phyloP scores from a whole-genome alignment of 1,140 invertebrate species.

The Scaptomyza hsui region DNA sequence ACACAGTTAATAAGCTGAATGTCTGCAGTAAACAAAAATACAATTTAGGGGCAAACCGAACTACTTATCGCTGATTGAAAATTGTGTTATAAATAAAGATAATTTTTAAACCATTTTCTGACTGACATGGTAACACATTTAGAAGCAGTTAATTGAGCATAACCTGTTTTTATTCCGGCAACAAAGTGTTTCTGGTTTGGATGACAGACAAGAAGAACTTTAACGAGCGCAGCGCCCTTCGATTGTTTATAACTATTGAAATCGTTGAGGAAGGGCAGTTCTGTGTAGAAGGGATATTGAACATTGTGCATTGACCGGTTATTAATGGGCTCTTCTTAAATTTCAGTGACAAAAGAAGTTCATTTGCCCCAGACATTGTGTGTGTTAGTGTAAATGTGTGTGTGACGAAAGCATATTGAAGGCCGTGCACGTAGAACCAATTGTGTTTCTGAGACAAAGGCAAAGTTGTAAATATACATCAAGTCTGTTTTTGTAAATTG shows the following conservation, averaged over 20 bases:
- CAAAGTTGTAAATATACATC: conserved; percentile 1
- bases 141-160: conserved; percentile 1
- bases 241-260: conserved; percentile 20
- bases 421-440: conserved; percentile 25
- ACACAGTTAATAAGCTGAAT: conserved; percentile 34
- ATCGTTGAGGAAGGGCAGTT: conserved; percentile 47
- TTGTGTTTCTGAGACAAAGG: conserved; percentile 13
- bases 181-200: conserved; percentile 26
- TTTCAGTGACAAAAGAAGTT: conserved; percentile 21
- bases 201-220: conserved; percentile 43
- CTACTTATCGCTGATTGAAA: conserved; percentile 35
- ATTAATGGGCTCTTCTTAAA: conserved; percentile 13
- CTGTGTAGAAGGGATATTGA: conserved; percentile 18
- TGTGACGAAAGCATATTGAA: conserved; percentile 21
- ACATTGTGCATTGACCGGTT: conserved; percentile 26
- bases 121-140: background rate
- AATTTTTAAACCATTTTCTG: conserved; percentile 8
- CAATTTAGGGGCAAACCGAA: conserved; percentile 12
- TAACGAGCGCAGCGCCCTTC: conserved; percentile 57
- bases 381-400: background rate
- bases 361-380: background rate
- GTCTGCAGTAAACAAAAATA: conserved; percentile 16
- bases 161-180: conserved; percentile 29
- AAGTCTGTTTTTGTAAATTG: background rate
- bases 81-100: conserved; percentile 41